Evolutionary conservation across 2,888 invertebrate genomes (phyloP).

Genomic region (Diarsia dahlii): DNA sequence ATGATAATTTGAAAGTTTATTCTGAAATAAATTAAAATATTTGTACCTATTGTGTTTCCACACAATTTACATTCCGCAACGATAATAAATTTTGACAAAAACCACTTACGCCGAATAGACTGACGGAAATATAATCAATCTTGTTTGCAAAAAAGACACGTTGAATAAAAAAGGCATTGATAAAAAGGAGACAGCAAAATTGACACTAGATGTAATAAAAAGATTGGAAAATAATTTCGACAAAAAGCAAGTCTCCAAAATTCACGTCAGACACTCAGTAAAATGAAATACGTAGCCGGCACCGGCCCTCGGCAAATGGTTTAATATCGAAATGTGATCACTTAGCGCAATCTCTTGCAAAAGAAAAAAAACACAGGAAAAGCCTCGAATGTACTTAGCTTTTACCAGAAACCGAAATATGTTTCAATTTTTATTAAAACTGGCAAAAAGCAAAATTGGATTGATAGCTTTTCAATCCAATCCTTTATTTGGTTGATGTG

Average conservation of each 20-base stretch:
- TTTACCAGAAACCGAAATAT: conserved; percentile 87
- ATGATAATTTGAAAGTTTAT: conserved; percentile 68
- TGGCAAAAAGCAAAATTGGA: conserved; percentile 80
- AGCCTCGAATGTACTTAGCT: conserved; percentile 85
- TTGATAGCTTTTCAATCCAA: conserved; percentile 80
- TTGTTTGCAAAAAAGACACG: conserved; percentile 61
- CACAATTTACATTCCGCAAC: conserved; percentile 48
- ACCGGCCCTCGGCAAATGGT: conserved; percentile 90
- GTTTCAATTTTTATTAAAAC: conserved; percentile 86
- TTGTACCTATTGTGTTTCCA: conserved; percentile 48
- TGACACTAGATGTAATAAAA: conserved; percentile 85
- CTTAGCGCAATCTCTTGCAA: conserved; percentile 91
- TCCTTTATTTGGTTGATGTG: conserved; percentile 74
- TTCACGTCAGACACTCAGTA: conserved; percentile 90
- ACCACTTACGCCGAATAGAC: conserved; percentile 47
- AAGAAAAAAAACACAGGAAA: conserved; percentile 87
- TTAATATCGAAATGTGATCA: conserved; percentile 91
- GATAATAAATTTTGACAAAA: conserved; percentile 47
- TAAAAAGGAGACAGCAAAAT: conserved; percentile 78
- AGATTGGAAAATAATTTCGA: conserved; percentile 88
- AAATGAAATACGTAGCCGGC: conserved; percentile 90
- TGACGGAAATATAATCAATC: conserved; percentile 59
- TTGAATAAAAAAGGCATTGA: conserved; percentile 62
- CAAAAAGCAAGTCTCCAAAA: conserved; percentile 89
- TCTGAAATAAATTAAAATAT: conserved; percentile 59